These are phyloP conservation scores for Dolichotis patagonum DNA, from an alignment of 2,113 vertebrate species.

Conservation along the genomic window DNA sequence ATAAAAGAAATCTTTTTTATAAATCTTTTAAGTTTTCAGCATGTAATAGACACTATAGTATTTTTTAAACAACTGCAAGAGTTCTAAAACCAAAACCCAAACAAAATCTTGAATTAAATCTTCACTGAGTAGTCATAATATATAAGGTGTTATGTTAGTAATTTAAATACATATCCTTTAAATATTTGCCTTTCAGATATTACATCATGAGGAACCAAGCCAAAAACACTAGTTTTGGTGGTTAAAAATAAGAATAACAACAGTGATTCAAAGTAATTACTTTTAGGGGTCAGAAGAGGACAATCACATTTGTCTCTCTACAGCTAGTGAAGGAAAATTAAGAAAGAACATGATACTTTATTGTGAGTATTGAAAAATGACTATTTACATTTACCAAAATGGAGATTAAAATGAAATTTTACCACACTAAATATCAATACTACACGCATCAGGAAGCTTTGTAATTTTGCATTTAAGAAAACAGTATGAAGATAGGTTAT, in stretches of 20 bases:
- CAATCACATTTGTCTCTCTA: not conserved
- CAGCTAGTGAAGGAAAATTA: not conserved
- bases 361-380: not conserved
- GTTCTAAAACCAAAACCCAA: not conserved
- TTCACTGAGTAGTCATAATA: not conserved
- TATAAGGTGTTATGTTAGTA: not conserved
- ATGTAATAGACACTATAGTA: not conserved
- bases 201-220: not conserved
- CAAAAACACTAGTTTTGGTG: not conserved
- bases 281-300: not conserved
- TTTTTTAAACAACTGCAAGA: not conserved
- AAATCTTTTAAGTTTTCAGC: not conserved
- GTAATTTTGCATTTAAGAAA: not conserved
- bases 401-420: not conserved
- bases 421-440: not conserved
- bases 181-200: not conserved
- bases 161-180: not conserved
- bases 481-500: not conserved
- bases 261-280: not conserved
- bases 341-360: not conserved
- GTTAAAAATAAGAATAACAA: not conserved
- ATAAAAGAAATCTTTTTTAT: not conserved
- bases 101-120: not conserved
- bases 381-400: not conserved
- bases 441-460: not conserved